Base-by-base conservation (phyloP, 2,888 invertebrate genomes). In the Nomada ferruginata region DNA sequence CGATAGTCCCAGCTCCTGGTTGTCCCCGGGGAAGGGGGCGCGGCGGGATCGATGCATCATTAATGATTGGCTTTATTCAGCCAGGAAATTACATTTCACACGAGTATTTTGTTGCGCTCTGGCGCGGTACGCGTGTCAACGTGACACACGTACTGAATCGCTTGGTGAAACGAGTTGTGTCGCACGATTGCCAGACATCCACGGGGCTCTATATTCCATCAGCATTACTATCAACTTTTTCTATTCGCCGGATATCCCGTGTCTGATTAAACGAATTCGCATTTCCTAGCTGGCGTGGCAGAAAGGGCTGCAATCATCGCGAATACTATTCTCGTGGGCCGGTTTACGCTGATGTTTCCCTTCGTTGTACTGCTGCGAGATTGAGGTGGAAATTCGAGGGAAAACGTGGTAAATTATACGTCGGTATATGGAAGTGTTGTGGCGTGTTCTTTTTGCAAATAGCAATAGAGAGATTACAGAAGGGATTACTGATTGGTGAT, bases 31-130 rank as follows among this genome's bases (percentile, higher is more conserved):
- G 7, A 5, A 10, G 15, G 64, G 18, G 23, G n/a, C 2, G 9
- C 7, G 18, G 20, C 23, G 18, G 11, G 13, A 2, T 23, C 18
- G 68, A 50, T n/a, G 53, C 57, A 44, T 72, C 77, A 42, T 77
- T 77, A 77, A 72, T 61, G 65, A 77, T 73, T 73, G 72, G 60
- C 65, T 65, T 73, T 73, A 65, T 77, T 73, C 77, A 59, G 29
- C 50, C 65, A 64, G 71, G 60, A 77, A 72, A 77, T 72, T 77
- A 72, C 72, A 72, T 72, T 77, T 63, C 55, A 44, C 18, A 23
- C 47, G 52, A 52, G 18, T 20, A 61, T 76, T 75, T 82, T 57
- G 36, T 66, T 63, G 44, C 42, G 53, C 44, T 65, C 29, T 53
- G 20, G 57, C 23, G 52, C 57, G 65, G 36, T 63, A 63, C 50